These are phyloP conservation scores for Camelus bactrianus DNA, from an alignment of 2,113 vertebrate species.

Conservation along the genomic window DNA sequence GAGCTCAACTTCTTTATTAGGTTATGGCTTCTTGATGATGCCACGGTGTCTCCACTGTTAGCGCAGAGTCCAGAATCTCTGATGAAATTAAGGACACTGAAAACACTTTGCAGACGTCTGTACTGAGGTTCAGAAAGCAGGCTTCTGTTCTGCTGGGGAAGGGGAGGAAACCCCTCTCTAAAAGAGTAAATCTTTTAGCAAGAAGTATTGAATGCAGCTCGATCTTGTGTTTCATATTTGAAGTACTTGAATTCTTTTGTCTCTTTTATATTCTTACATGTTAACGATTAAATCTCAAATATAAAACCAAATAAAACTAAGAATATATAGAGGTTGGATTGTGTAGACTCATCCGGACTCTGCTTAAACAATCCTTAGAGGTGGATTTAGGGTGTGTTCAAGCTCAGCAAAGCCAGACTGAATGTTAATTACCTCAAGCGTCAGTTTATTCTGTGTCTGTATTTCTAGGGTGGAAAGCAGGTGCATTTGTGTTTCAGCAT, in stretches of 20 bases:
- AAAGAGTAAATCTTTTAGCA: neutral
- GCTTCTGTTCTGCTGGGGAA: neutral
- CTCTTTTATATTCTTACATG: neutral
- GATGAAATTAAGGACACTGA: fast-evolving
- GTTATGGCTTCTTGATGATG: neutral
- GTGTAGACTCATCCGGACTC: neutral
- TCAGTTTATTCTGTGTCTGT: fast-evolving
- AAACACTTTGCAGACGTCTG: neutral
- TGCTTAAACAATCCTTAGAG: neutral
- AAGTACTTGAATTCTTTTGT: neutral
- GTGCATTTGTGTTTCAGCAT: fast-evolving
- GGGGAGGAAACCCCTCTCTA: neutral
- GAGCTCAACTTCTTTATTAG: neutral
- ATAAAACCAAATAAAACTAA: neutral
- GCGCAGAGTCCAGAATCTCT: too few relatives aligned
- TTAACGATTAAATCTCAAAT: neutral
- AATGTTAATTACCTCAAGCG: neutral
- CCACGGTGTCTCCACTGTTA: neutral
- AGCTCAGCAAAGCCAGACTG: neutral
- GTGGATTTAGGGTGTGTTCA: fast-evolving
- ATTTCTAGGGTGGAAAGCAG: fast-evolving
- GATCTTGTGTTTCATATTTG: neutral
- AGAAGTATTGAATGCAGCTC: neutral
- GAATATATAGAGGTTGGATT: neutral
- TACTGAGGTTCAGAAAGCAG: neutral